phyloP scores from a whole-genome alignment of 2,888 invertebrate species.

The Apotomis turbidana region DNA sequence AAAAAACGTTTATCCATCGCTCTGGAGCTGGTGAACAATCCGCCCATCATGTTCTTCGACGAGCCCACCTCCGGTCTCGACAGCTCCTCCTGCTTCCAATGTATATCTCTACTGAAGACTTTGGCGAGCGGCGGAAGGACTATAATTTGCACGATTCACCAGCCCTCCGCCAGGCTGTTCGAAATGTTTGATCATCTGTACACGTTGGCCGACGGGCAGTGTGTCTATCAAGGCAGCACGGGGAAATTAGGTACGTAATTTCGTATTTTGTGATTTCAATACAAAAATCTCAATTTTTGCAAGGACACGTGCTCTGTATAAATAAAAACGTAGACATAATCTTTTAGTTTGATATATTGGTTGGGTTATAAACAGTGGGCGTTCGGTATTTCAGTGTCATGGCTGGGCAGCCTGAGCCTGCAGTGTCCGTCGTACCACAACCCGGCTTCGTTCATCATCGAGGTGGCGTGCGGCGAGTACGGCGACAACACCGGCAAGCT shows the following conservation, averaged over 20 bases:
- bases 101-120: constrained; percentile 94
- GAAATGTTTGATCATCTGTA: constrained; percentile 98
- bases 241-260: constrained; percentile 89
- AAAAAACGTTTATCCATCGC: constrained; percentile 98
- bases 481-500: constrained; percentile 94
- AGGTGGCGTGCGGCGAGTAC: constrained; percentile 98
- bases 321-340: not conserved
- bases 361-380: not conserved
- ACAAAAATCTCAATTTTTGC: not conserved
- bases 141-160: constrained; percentile 97
- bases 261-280: not conserved
- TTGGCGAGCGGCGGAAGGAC: constrained; percentile 95
- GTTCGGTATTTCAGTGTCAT: constrained; percentile 65
- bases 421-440: constrained; percentile 98
- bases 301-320: not conserved
- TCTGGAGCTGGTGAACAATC: constrained; percentile 97
- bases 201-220: constrained; percentile 96
- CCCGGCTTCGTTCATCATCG: constrained; percentile 98
- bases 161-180: constrained; percentile 97
- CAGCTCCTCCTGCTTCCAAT: constrained; percentile 97
- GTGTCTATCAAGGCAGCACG: constrained; percentile 96
- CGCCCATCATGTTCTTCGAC: constrained; percentile 99
- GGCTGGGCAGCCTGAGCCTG: constrained; percentile 90
- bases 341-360: not conserved
- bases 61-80: constrained; percentile 98